phyloP scores from a whole-genome alignment of 2,113 vertebrate genomes.

The Camelus bactrianus region DNA sequence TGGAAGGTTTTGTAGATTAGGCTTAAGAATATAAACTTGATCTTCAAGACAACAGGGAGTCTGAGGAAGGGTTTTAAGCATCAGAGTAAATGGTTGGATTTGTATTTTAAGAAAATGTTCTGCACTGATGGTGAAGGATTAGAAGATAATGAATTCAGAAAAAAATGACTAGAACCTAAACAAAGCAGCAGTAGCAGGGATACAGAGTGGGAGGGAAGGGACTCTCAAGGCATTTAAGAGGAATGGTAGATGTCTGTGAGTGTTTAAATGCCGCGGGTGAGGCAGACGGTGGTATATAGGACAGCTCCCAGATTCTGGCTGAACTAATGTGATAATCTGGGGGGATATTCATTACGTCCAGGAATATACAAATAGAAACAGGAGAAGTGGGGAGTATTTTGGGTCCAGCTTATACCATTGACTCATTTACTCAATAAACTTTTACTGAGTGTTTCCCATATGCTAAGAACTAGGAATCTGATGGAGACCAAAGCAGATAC shows the following conservation, averaged over 20 bases:
- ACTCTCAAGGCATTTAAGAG: conserved; percentile 36
- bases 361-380: neutral
- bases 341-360: neutral
- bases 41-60: conserved; percentile 64
- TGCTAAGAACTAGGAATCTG: neutral
- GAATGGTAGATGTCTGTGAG: neutral
- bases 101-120: conserved; percentile 65
- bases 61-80: conserved; percentile 47
- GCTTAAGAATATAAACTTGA: conserved; percentile 5
- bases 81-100: conserved; percentile 49
- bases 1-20: neutral
- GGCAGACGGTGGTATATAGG: neutral
- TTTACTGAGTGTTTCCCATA: neutral
- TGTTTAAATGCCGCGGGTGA: neutral
- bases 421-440: neutral
- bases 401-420: neutral
- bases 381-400: neutral
- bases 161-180: conserved; percentile 47
- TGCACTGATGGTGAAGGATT: conserved; percentile 55
- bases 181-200: neutral
- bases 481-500: conserved; percentile 12
- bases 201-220: neutral
- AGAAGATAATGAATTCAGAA: conserved; percentile 45
- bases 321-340: neutral
- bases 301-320: neutral